Evolutionary conservation across 2,113 vertebrate species (phyloP), one percentile per base, ranked within the genome.

Genomic region (Bolborhynchus lineola): DNA sequence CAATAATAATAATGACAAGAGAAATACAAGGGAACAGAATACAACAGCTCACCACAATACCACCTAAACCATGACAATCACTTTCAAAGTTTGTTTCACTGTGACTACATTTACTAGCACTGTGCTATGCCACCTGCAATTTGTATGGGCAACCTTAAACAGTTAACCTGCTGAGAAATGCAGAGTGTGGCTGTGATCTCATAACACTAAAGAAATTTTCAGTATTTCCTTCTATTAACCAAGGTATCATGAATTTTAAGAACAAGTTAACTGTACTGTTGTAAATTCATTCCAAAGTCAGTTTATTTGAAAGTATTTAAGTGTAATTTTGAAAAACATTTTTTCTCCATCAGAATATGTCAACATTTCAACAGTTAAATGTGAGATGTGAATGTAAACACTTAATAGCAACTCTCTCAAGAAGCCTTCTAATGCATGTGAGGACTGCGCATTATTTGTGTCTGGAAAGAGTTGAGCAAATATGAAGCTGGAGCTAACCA

Each of bases 381-480:
- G 65, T 75, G 80, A 88, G 55, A 64, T 81, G 64, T 88, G 71
- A 95, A 39, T 75, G 83, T 65, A 67, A 57, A 84, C 69, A 41
- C 64, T 93, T 95, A 92, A 90, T 92, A 96, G 82, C 86, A 91
- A 28, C 46, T 93, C 39, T 94, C 33, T 86, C 46, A 76, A 71
- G 55, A 96, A 59, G 21, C 65, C 91, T 96, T 70, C 93, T 90
- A 67, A 86, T 91, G 74, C 93, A 52, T 93, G 52, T 85, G 55
- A 96, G 69, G 62, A 78, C 88, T 93, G 85, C 69, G 90, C 91
- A 92, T 92, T 63, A 60, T 97, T 96, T 95, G 76, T 75, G 65
- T 97, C 90, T 96, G 90, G 92, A 97, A 97, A 92, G 88, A 96
- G 67, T 92, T 98, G 97, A 97, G 96, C 93, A 97, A 95, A 82